Conservation (phyloP, 2,888 invertebrate species). For the Crioceris asparagi region DNA sequence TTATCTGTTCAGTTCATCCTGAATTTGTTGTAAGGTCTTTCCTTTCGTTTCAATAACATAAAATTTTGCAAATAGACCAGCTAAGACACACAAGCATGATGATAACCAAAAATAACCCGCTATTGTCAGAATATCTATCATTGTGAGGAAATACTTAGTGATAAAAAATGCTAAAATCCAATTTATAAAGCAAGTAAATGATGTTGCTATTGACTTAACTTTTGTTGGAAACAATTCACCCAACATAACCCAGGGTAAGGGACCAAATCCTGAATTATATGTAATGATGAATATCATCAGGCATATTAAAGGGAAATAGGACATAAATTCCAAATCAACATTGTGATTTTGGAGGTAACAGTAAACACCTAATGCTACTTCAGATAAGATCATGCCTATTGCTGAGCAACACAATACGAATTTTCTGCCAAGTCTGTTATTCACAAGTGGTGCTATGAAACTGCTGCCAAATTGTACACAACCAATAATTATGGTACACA, state of each 20-base stretch:
- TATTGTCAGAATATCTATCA: constrained; percentile 19
- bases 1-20: constrained; percentile 11
- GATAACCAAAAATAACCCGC: constrained; percentile 22
- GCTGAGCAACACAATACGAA: constrained; percentile 61
- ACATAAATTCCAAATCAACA: constrained; percentile 33
- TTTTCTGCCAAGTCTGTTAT: constrained; percentile 65
- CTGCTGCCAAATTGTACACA: constrained; percentile 67
- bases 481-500: constrained; percentile 66
- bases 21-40: constrained; percentile 21
- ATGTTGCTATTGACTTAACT: constrained; percentile 48
- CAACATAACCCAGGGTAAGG: constrained; percentile 71
- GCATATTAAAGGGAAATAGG: constrained; percentile 59
- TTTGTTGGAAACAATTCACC: constrained; percentile 72
- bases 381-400: constrained; percentile 43
- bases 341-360: constrained; percentile 5
- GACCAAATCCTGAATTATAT: constrained; percentile 61
- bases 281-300: constrained; percentile 59
- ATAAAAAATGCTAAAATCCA: constrained; percentile 21
- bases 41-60: constrained; percentile 25
- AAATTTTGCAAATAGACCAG: constrained; percentile 17
- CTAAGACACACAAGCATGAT: constrained; percentile 16
- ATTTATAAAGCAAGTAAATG: constrained; percentile 37
- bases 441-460: constrained; percentile 60
- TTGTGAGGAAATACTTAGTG: constrained; percentile 21
- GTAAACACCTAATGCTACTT: constrained; percentile 42